A percentile compares a stretch with the other conserved stretches of the same genome.
phyloP scores from a whole-genome alignment of 2,113 vertebrate genomes.

The Misgurnus anguillicaudatus region DNA sequence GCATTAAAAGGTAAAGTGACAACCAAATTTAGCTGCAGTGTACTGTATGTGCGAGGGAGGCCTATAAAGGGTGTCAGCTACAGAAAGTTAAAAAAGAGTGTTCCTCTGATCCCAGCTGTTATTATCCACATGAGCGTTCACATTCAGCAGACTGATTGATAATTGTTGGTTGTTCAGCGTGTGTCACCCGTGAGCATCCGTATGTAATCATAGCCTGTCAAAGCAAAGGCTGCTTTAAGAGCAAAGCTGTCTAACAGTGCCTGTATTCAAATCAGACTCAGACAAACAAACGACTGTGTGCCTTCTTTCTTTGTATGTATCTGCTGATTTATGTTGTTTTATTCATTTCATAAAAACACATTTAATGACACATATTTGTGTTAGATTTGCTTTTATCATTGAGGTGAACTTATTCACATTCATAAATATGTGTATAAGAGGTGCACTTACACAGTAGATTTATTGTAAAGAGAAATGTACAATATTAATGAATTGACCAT shows the following conservation, averaged over 20 bases:
- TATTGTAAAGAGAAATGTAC: too few species aligned
- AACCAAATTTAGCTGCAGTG: too few species aligned
- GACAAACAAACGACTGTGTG: constrained; percentile 42
- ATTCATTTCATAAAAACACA: not conserved
- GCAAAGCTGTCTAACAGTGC: constrained; percentile 13
- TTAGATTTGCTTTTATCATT: not conserved
- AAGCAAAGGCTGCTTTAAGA: constrained; percentile 58
- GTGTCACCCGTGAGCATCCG: constrained; percentile 33
- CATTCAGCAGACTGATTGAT: constrained; percentile 50
- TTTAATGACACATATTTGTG: constrained; percentile 27
- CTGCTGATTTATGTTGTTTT: constrained; percentile 15
- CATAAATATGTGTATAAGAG: too few species aligned
- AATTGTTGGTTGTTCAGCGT: constrained; percentile 53
- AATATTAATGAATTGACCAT: too few species aligned
- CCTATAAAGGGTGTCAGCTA: not conserved
- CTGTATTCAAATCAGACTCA: constrained; percentile 37
- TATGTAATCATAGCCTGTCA: constrained; percentile 53
- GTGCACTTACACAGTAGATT: too few species aligned
- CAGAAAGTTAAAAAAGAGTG: not conserved
- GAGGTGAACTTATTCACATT: too few species aligned
- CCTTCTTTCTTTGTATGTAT: constrained; percentile 19
- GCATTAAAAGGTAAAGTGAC: too few species aligned
- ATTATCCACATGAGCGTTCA: constrained; percentile 50
- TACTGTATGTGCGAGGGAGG: too few species aligned
- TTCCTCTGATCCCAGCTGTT: constrained; percentile 27